A percentile compares a stretch with the other conserved stretches of the same genome.
These are phyloP conservation scores for Passer montanus DNA, from an alignment of 2,113 vertebrate species.

Conservation along the genomic window DNA sequence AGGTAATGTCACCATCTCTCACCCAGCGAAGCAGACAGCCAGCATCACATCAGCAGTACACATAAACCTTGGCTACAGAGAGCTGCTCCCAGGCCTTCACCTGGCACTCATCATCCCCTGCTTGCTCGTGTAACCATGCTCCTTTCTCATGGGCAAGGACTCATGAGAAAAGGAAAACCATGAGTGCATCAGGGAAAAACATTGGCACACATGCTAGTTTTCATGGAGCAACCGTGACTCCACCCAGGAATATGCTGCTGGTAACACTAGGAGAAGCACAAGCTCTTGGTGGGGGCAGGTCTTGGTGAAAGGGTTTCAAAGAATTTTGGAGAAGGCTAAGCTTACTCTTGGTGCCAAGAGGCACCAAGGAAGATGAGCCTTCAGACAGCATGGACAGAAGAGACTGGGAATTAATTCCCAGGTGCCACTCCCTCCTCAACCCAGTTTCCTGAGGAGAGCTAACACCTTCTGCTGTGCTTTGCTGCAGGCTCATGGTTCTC, in stretches of 20 bases:
- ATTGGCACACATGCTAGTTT: neutral
- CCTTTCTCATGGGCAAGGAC: neutral
- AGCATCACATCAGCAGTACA: neutral
- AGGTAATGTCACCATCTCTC: neutral
- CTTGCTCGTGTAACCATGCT: neutral
- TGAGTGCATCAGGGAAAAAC: neutral
- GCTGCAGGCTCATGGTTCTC: conserved; percentile 66
- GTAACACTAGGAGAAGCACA: neutral
- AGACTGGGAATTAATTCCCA: neutral
- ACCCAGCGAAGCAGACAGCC: neutral
- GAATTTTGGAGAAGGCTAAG: neutral
- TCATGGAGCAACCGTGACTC: neutral
- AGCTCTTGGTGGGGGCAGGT: neutral
- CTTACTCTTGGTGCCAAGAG: neutral
- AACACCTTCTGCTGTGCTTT: neutral
- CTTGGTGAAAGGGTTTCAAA: neutral
- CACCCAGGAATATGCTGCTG: neutral
- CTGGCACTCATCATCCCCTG: neutral
- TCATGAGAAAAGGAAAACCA: neutral
- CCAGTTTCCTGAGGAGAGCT: neutral
- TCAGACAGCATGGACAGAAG: neutral
- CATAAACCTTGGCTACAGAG: neutral
- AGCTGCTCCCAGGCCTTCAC: neutral
- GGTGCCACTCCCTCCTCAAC: neutral
- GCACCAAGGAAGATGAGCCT: neutral